A percentile compares a stretch with the other conserved stretches of the same genome.
Evolutionary conservation across 2,113 vertebrate genomes (phyloP).

Genomic region (Neoarius graeffei): DNA sequence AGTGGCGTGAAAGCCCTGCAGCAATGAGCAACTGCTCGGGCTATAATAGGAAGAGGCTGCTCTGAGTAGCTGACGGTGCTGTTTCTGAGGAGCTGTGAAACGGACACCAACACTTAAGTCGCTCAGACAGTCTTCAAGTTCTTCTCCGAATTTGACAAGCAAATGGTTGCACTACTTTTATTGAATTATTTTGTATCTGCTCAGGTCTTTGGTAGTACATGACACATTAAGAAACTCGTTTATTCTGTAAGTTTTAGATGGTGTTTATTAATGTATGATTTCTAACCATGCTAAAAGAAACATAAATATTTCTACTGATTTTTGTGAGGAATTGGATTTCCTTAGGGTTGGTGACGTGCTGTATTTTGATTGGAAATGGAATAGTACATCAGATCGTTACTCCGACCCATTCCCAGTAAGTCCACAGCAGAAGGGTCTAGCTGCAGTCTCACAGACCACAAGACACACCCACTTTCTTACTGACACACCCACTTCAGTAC

Average conservation of each 20-base stretch:
- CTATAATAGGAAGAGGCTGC: conserved; percentile 80
- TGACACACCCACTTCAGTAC: neutral
- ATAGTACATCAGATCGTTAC: neutral
- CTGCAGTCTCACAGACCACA: no score
- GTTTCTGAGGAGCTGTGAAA: conserved; percentile 68
- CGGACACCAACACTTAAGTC: conserved; percentile 75
- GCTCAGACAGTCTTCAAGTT: conserved; percentile 46
- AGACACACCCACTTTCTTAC: no score
- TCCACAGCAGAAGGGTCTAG: neutral
- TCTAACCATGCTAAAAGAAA: neutral
- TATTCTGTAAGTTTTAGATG: neutral
- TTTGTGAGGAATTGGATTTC: neutral
- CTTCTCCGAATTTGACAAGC: conserved; percentile 48
- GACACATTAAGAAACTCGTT: neutral
- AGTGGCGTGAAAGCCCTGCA: conserved; percentile 51
- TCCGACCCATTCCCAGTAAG: conserved; percentile 1
- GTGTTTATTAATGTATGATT: neutral
- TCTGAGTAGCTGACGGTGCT: conserved; percentile 78
- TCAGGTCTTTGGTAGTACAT: neutral
- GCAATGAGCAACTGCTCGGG: conserved; percentile 67
- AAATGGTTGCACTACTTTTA: conserved; percentile 10
- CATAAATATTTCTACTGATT: neutral
- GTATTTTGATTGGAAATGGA: neutral
- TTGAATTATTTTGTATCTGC: neutral
- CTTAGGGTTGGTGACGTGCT: neutral